A percentile compares a stretch with the other conserved stretches of the same genome.
phyloP scores from a whole-genome alignment of 2,888 invertebrate genomes.

The Agrochola litura region DNA sequence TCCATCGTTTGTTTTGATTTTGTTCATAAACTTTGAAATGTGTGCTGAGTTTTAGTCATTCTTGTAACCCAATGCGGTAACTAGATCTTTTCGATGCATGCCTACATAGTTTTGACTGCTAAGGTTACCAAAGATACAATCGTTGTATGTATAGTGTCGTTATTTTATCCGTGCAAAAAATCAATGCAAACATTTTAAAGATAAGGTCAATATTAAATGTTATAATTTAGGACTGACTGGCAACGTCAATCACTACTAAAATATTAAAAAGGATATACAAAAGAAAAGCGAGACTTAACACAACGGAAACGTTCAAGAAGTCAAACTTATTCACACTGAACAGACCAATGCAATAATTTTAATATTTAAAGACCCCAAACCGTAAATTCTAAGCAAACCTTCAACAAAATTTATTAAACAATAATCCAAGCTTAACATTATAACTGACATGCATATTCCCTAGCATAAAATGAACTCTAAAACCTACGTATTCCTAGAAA shows the following conservation, averaged over 20 bases:
- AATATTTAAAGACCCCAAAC: slow-evolving; percentile 1
- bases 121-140: slow-evolving; percentile 19
- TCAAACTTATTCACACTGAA: slow-evolving; percentile 1
- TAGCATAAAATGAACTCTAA: slow-evolving; percentile 22
- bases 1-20: slow-evolving; percentile 55
- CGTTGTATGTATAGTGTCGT: too few relatives aligned
- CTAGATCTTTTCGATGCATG: slow-evolving; percentile 5
- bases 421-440: slow-evolving; percentile 6
- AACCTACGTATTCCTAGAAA: slow-evolving; percentile 57
- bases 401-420: slow-evolving; percentile 44
- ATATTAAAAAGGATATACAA: neutral
- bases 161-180: neutral
- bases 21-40: slow-evolving; percentile 28
- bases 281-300: neutral
- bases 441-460: neutral
- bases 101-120: neutral
- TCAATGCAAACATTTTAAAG: neutral
- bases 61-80: slow-evolving; percentile 21
- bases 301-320: neutral
- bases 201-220: neutral
- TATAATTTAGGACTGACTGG: neutral
- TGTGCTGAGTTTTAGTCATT: slow-evolving; percentile 17
- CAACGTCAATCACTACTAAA: neutral
- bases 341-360: neutral
- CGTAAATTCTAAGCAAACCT: slow-evolving; percentile 37